Evolutionary conservation across 1,140 invertebrate genomes (phyloP).

Genomic region (Ostrea denselamellosa): DNA sequence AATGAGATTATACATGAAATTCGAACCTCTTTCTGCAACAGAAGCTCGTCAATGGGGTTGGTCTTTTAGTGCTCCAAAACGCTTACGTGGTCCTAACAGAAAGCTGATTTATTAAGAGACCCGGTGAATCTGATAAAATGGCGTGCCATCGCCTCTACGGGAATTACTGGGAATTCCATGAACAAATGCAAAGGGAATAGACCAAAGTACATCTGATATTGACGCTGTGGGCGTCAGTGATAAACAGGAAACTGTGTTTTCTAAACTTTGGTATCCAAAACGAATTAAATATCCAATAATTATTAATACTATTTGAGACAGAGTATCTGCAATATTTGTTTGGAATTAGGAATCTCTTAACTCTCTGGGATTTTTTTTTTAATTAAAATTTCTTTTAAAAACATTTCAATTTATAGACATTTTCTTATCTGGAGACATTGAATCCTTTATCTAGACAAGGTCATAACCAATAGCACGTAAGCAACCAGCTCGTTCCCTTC

Average conservation of each 20-base stretch:
- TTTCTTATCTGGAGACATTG: too few relatives aligned
- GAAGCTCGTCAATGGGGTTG: neutral
- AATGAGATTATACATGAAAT: neutral
- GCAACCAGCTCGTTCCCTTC: too few relatives aligned
- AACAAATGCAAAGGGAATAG: neutral
- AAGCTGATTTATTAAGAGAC: neutral
- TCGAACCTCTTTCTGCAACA: neutral
- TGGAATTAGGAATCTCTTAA: too few relatives aligned
- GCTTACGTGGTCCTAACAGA: neutral
- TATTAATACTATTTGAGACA: too few relatives aligned
- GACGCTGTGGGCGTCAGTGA: neutral
- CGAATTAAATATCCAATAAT: neutral
- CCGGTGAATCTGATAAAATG: neutral
- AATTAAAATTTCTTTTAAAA: too few relatives aligned
- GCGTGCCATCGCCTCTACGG: neutral
- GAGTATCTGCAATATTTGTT: too few relatives aligned
- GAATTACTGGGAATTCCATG: neutral
- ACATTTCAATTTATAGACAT: too few relatives aligned
- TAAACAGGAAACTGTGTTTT: neutral
- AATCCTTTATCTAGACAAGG: too few relatives aligned
- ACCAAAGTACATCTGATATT: neutral
- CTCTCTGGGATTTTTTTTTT: too few relatives aligned
- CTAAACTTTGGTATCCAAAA: neutral
- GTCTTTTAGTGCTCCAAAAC: neutral
- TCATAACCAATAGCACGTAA: too few relatives aligned